Evolutionary conservation across 2,888 invertebrate genomes (phyloP).

Genomic region (Lydus trimaculatus): DNA sequence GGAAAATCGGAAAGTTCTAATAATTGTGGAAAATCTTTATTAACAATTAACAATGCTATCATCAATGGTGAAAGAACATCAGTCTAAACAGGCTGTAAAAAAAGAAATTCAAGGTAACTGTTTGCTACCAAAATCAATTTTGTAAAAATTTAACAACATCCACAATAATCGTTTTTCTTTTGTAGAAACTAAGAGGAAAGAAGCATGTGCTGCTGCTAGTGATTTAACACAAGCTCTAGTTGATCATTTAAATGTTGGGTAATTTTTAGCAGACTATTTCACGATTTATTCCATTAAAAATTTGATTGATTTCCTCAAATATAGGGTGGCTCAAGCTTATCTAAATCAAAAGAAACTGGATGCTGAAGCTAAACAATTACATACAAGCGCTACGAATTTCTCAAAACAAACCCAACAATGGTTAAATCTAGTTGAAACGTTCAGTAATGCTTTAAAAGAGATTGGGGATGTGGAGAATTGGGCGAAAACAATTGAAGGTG

Average conservation of each 20-base stretch:
- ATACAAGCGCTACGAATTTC: conserved; percentile 92
- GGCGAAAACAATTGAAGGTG: conserved; percentile 96
- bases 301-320: conserved; percentile 28
- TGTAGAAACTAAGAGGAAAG: conserved; percentile 89
- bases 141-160: conserved; percentile 9
- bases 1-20: background rate
- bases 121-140: background rate
- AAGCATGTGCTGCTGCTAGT: conserved; percentile 91
- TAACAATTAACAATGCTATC: conserved; percentile 74
- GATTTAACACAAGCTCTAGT: conserved; percentile 92
- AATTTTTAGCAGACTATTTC: conserved; percentile 45
- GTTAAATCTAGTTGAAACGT: conserved; percentile 89
- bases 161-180: conserved; percentile 10
- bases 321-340: conserved; percentile 96
- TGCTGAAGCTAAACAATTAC: conserved; percentile 95
- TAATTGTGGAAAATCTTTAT: background rate
- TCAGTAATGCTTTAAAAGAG: conserved; percentile 90
- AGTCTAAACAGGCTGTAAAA: conserved; percentile 77
- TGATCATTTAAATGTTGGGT: conserved; percentile 98
- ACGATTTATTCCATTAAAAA: background rate
- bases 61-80: conserved; percentile 87
- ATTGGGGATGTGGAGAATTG: conserved; percentile 99
- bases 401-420: conserved; percentile 97
- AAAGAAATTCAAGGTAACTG: conserved; percentile 81
- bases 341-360: conserved; percentile 97